These are phyloP conservation scores for Ceratitis capitata DNA, from an alignment of 1,140 invertebrate genomes.

Conservation along the genomic window DNA sequence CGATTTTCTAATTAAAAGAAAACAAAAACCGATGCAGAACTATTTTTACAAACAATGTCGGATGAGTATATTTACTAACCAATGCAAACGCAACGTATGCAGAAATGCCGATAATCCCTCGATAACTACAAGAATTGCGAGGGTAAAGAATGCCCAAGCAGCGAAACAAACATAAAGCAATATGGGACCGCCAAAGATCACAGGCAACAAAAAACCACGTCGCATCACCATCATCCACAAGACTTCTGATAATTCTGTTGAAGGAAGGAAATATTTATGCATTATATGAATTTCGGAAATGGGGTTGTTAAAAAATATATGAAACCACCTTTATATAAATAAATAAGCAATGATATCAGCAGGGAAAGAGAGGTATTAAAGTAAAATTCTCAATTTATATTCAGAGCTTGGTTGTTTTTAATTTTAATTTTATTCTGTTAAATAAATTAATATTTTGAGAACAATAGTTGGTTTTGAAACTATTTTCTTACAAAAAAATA, in stretches of 20 bases:
- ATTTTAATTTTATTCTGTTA: too few species aligned
- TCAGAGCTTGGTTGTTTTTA: too few species aligned
- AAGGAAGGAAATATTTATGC: too few species aligned
- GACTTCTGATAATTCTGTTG: constrained; percentile 89
- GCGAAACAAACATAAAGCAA: constrained; percentile 82
- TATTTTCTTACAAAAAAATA: too few species aligned
- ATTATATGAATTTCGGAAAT: too few species aligned
- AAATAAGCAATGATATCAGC: too few species aligned
- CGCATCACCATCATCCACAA: constrained; percentile 86
- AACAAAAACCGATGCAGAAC: not conserved
- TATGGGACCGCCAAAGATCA: constrained; percentile 46
- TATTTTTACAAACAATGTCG: constrained; percentile 58
- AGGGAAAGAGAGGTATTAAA: too few species aligned
- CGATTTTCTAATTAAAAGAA: not conserved
- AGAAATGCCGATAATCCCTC: constrained; percentile 98
- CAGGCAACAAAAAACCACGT: constrained; percentile 42
- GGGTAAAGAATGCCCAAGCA: constrained; percentile 86
- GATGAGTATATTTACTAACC: constrained; percentile 75
- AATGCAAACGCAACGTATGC: constrained; percentile 97
- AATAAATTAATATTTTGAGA: too few species aligned
- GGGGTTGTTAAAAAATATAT: too few species aligned
- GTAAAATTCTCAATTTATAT: too few species aligned
- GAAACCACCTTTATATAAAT: too few species aligned
- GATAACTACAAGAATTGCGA: constrained; percentile 96
- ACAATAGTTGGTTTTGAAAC: too few species aligned